Base-by-base conservation (phyloP, 2,797 vertebrate species). In the Pantherophis alleghaniensis region DNA sequence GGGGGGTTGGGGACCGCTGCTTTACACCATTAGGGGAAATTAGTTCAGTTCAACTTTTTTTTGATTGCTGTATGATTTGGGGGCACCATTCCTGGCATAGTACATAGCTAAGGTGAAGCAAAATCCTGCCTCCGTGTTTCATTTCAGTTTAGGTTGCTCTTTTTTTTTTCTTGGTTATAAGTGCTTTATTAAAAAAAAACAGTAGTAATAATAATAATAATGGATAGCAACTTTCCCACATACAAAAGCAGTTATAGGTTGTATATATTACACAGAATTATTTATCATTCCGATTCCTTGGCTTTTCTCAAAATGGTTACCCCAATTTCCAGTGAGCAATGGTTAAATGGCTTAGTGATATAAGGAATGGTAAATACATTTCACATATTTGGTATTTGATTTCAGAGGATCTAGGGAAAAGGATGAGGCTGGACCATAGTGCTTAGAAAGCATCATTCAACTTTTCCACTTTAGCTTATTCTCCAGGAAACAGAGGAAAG, bases 311-410 rank as follows among this genome's bases (percentile, higher is more conserved):
- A 96, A 94, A 94, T 90, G 61, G 95, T 98, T 97, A 98, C 97
- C 93, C 97, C 96, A 97, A 96, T 98, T 98, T 97, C 97, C 97
- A 98, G 98, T 98, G 98, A 98, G 97, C 97, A 97, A 93, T 94
- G 97, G 98, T 98, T 98, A 97, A 98, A 97, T 98, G 90, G 87
- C 87, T 66, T 98, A 98, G 98, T 97, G 96, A 97, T 98, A 96
- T 96, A 97, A 99, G 99, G 99, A 99, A 99, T 99, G 99, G 99
- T 99, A 99, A 98, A 98, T 98, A 97, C 99, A 98, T 99, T 98
- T 98, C 97, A 95, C 96, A 97, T 96, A 98, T 98, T 96, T 97
- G 97, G 95, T 94, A 90, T 94, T 94, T 61, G 95, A 95, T 95
- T 96, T 95, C 95, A 28, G 89, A 32, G 86, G 61, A 42, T 14